phyloP scores from a whole-genome alignment of 1,140 invertebrate genomes.

The Drosophila willistoni region DNA sequence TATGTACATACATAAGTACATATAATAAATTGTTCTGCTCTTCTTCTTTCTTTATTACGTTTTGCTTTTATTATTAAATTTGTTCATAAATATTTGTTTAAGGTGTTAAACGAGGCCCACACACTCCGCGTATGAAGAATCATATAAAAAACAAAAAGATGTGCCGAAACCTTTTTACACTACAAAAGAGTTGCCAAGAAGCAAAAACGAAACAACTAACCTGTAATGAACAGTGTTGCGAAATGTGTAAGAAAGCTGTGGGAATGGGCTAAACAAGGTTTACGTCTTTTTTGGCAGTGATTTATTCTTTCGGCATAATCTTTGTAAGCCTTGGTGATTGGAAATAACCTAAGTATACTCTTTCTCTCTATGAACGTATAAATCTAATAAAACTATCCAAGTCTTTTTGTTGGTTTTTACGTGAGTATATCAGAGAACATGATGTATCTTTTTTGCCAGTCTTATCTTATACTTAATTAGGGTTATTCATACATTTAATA shows the following conservation, averaged over 20 bases:
- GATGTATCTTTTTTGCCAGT: not conserved
- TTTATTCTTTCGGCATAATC: too few relatives aligned
- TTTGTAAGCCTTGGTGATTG: too few relatives aligned
- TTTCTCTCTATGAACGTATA: not conserved
- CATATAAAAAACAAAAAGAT: not conserved
- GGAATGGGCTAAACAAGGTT: too few relatives aligned
- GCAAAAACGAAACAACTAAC: too few relatives aligned
- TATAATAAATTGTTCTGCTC: too few relatives aligned
- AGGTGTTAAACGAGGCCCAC: slow-evolving; percentile 35
- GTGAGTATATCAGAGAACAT: not conserved
- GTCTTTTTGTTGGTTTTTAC: not conserved
- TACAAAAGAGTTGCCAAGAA: not conserved
- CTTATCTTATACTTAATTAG: not conserved
- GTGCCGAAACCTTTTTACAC: not conserved
- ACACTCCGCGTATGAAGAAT: slow-evolving; percentile 26
- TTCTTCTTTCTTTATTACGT: not conserved
- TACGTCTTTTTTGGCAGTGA: too few relatives aligned
- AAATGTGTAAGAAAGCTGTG: too few relatives aligned
- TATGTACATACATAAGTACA: too few relatives aligned
- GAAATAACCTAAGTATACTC: too few relatives aligned
- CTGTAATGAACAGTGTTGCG: too few relatives aligned
- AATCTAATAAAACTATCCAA: not conserved
- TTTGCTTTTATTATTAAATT: slow-evolving; percentile 1
- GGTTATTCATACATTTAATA: not conserved
- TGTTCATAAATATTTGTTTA: slow-evolving; percentile 16